Evolutionary conservation across 2,888 invertebrate genomes (phyloP).

Genomic region (Hemithea aestivaria): DNA sequence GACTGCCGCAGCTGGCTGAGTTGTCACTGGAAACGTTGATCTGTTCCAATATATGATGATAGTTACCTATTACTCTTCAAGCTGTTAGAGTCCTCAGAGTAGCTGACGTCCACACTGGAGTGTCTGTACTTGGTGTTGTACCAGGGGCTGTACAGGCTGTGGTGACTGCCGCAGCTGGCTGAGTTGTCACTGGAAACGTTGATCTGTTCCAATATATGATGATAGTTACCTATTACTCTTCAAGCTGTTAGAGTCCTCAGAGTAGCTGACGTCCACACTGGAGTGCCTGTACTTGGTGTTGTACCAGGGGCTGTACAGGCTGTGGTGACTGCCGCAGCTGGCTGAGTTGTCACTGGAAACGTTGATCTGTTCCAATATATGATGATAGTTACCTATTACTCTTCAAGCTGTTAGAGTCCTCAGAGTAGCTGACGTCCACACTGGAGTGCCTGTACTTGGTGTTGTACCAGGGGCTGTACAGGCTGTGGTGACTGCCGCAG

Average conservation of each 20-base stretch:
- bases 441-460: constrained; percentile 63
- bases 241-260: constrained; percentile 85
- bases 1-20: too few species aligned
- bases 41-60: too few species aligned
- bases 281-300: constrained; percentile 57
- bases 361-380: neutral
- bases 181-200: too few species aligned
- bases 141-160: too few species aligned
- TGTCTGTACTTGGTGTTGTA: too few species aligned
- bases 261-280: constrained; percentile 76
- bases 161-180: too few species aligned
- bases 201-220: too few species aligned
- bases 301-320: constrained; percentile 63
- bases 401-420: constrained; percentile 84
- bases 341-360: constrained; percentile 55
- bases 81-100: too few species aligned
- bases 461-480: constrained; percentile 63
- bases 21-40: too few species aligned
- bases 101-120: too few species aligned
- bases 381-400: constrained; percentile 71
- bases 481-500: constrained; percentile 66
- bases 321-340: constrained; percentile 69
- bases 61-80: constrained; percentile 79
- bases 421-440: constrained; percentile 78
- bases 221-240: constrained; percentile 78